These are phyloP conservation scores for Numenius phaeopus DNA, from an alignment of 2,797 vertebrate species.

Conservation along the genomic window DNA sequence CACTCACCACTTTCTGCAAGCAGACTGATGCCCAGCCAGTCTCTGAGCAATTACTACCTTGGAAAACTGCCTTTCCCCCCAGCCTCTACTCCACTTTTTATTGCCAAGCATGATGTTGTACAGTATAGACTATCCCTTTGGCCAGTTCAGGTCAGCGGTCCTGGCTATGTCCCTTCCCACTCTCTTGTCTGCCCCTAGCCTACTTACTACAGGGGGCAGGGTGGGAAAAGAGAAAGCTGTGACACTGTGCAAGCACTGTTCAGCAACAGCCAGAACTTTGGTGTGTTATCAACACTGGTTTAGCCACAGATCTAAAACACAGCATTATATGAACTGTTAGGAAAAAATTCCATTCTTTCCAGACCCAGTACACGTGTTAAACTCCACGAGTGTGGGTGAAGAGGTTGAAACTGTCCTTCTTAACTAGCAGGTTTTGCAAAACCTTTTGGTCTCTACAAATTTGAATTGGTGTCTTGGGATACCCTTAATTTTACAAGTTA, in stretches of 20 bases:
- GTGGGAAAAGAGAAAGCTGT: not conserved
- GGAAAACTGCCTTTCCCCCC: not conserved
- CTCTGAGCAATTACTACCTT: not conserved
- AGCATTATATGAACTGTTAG: not conserved
- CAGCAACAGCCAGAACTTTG: not conserved
- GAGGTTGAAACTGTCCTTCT: not conserved
- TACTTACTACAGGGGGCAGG: not conserved
- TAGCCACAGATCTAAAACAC: not conserved
- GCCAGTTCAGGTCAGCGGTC: not conserved
- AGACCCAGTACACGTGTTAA: not conserved
- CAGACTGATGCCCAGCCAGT: not conserved
- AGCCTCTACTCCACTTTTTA: not conserved
- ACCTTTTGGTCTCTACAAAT: not conserved
- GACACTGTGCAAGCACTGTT: not conserved
- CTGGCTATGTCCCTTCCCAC: not conserved
- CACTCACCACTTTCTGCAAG: not conserved
- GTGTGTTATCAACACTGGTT: not conserved
- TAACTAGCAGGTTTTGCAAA: not conserved
- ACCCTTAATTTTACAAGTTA: not conserved
- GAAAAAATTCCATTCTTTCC: not conserved
- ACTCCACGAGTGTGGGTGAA: rapidly evolving
- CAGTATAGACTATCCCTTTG: not conserved
- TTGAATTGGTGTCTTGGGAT: not conserved
- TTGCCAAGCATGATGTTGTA: not conserved
- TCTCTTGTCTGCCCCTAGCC: not conserved